These are phyloP conservation scores for Bombus confusus DNA, from an alignment of 1,140 invertebrate genomes.

Conservation along the genomic window DNA sequence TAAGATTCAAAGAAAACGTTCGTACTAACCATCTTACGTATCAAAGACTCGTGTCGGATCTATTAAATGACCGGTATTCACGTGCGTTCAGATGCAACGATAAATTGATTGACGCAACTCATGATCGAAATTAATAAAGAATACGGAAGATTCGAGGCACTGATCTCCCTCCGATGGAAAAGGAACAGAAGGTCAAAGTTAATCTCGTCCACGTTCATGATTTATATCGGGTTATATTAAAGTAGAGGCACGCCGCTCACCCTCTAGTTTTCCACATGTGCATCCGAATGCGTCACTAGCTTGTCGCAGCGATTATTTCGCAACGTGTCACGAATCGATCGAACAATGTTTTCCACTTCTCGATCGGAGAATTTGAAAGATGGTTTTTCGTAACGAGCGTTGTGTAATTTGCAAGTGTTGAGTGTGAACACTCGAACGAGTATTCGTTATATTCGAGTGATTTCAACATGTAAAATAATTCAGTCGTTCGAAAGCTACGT, in stretches of 20 bases:
- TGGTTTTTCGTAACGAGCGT: constrained; percentile 29
- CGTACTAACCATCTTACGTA: background rate
- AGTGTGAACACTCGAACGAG: too few relatives aligned
- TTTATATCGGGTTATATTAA: constrained; percentile 7
- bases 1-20: background rate
- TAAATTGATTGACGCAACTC: background rate
- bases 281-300: constrained; percentile 10
- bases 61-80: background rate
- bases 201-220: background rate
- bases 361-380: background rate
- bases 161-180: background rate
- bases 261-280: constrained; percentile 24
- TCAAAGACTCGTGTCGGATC: background rate
- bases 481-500: background rate
- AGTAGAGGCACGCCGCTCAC: background rate
- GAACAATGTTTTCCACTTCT: background rate
- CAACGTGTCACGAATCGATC: constrained; percentile 3
- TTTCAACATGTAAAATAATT: background rate
- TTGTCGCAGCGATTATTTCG: constrained; percentile 21
- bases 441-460: background rate
- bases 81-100: background rate
- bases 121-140: constrained; percentile 2
- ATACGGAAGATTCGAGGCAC: background rate
- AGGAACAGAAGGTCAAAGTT: constrained; percentile 5
- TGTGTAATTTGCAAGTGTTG: constrained; percentile 3